phyloP scores from a whole-genome alignment of 2,888 invertebrate species.

The Gastracanthus pulcherrimus region DNA sequence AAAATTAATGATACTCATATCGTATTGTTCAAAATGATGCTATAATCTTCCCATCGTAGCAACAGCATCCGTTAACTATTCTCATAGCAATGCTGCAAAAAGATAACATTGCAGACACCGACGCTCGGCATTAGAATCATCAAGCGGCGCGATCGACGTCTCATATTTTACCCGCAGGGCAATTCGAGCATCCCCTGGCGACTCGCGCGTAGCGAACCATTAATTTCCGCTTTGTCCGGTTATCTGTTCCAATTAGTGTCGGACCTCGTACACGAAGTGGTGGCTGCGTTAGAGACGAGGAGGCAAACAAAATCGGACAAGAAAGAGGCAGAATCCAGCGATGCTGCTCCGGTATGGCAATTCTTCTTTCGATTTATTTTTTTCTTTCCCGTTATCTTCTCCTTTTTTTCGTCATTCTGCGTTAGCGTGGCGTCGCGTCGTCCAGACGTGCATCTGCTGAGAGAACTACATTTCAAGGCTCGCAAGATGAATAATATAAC shows the following conservation, averaged over 20 bases:
- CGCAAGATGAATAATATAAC: background rate
- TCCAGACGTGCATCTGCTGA: background rate
- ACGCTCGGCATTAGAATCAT: background rate
- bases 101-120: too few species aligned
- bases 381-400: too few species aligned
- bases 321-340: too few species aligned
- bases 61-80: too few species aligned
- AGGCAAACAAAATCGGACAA: too few species aligned
- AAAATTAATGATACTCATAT: background rate
- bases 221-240: conserved; percentile 38
- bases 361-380: too few species aligned
- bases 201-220: conserved; percentile 9
- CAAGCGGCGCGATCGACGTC: background rate
- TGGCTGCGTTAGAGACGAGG: too few species aligned
- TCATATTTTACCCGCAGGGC: conserved; percentile 7
- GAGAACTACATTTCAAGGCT: background rate
- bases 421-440: background rate
- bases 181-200: background rate
- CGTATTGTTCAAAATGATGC: background rate
- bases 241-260: conserved; percentile 30
- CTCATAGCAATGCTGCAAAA: too few species aligned
- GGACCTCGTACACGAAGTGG: too few species aligned
- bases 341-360: too few species aligned
- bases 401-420: too few species aligned
- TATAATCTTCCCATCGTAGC: background rate